phyloP scores from a whole-genome alignment of 2,797 vertebrate genomes.

The Macrochelys suwanniensis region DNA sequence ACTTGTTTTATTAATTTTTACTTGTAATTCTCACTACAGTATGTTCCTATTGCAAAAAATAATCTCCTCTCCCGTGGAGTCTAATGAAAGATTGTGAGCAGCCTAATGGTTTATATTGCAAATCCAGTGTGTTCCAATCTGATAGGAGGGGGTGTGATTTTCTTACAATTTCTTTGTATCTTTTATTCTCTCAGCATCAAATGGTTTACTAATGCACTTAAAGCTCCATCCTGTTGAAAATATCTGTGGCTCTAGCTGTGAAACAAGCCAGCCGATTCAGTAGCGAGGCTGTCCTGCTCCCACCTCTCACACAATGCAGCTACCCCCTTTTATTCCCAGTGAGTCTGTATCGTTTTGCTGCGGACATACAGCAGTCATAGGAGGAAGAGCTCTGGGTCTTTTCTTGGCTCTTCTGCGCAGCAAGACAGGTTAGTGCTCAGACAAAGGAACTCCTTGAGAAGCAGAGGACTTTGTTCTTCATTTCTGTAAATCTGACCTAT shows the following conservation, averaged over 20 bases:
- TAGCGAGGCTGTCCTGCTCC: background rate
- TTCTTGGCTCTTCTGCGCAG: background rate
- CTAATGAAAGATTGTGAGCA: constrained; percentile 64
- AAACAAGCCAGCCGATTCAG: constrained; percentile 43
- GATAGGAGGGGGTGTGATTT: constrained; percentile 34
- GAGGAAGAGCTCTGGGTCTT: background rate
- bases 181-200: constrained; percentile 50
- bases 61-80: constrained; percentile 54
- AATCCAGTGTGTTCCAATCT: constrained; percentile 43
- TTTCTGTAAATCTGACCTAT: background rate
- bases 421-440: background rate
- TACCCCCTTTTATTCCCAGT: constrained; percentile 9
- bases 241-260: constrained; percentile 48
- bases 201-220: constrained; percentile 56
- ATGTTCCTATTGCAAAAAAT: constrained; percentile 57
- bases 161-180: constrained; percentile 46
- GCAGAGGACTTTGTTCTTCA: background rate
- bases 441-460: background rate
- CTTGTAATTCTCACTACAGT: constrained; percentile 52
- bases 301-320: constrained; percentile 10
- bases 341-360: background rate
- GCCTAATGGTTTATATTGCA: constrained; percentile 71
- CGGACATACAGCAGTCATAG: background rate
- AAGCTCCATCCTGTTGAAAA: constrained; percentile 37
- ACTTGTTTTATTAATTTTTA: background rate